Evolutionary conservation across 2,888 invertebrate genomes (phyloP), one percentile per base, ranked within the genome.

Genomic region (Callyntrura sp.): DNA sequence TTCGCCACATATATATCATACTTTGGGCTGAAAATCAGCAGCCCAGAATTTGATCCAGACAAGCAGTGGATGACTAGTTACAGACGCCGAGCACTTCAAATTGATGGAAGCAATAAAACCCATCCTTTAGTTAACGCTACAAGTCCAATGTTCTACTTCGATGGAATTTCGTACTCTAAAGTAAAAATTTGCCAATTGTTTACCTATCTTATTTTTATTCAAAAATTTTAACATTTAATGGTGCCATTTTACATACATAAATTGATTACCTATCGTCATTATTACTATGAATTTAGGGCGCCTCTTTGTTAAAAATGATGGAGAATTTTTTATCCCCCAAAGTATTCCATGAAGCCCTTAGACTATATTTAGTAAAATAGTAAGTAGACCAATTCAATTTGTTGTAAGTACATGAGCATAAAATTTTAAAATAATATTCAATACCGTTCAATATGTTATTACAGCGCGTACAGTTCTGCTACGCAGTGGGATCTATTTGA

Each of bases 401-500:
- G 62, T 62, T 28, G 55, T 11, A 60, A 9, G 28, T 9, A 23
- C 11, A 51, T n/a, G 11, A 51, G n/a, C 12, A 14, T n/a, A 11
- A 51, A 35, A 35, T 70, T n/a, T n/a, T n/a, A n/a, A n/a, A n/a
- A n/a, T n/a, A n/a, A n/a, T n/a, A n/a, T n/a, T n/a, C n/a, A n/a
- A n/a, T n/a, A n/a, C n/a, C n/a, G n/a, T n/a, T n/a, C n/a, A n/a
- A n/a, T 65, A 1, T 14, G 0, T 23, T 62, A 14, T 25, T 35
- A 6, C 79, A 92, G 92, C 35, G 70, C 91, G 4, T 92, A 82
- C 28, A 79, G 65, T 2, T 90, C 88, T 12, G 83, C 92, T 0
- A 85, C 88, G 5, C 92, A 92, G 68, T 87, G 86, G 83, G 90
- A 92, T 35, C 81, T 93, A 4, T 93, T 93, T 55, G 70, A 60